Evolutionary conservation across 2,113 vertebrate genomes (phyloP), one percentile per base, ranked within the genome.

Genomic region (Engystomops pustulosus): DNA sequence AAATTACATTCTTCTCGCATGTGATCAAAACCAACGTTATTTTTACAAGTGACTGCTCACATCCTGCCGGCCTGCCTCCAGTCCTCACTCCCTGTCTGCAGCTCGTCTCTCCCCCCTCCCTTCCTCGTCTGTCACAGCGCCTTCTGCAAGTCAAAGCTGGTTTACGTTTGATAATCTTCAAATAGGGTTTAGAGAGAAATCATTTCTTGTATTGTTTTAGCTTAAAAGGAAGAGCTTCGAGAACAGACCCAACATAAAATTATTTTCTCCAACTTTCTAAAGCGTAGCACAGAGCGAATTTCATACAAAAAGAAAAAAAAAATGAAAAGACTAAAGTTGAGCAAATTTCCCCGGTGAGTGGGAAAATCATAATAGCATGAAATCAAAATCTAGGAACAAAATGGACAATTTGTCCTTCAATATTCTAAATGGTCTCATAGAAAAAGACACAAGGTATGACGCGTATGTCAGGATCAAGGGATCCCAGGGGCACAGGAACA

Each of bases 321-420:
- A 53, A 36, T 6, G 27, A 41, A 45, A 58, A 38, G 10, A 34
- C 34, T 17, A 55, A 32, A 75, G 47, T 12, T 30, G 17, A 75
- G 36, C 32, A 55, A 36, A 55, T 58, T 34, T 77, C 49, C 32
- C 74, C 1, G 58, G 74, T 25, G 74, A 72, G n/a, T 23, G 15
- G 10, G n/a, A 77, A 77, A 36, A 38, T 30, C 45, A 32, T 18
- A 55, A 55, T 38, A 36, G n/a, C 20, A 7, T 38, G 32, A 77
- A 77, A 53, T 77, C 32, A 58, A 58, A 77, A 36, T 51, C 20
- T n/a, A 38, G n/a, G 74, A 77, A 23, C 74, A 77, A 58, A 77
- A 58, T 77, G n/a, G 30, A 55, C 27, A n/a, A 53, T 76, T 20
- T 58, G 49, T 55, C 32, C 74, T 38, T 58, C 74, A 77, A 14